Evolutionary conservation across 2,113 vertebrate genomes (phyloP).

Genomic region (Rallus limicola): DNA sequence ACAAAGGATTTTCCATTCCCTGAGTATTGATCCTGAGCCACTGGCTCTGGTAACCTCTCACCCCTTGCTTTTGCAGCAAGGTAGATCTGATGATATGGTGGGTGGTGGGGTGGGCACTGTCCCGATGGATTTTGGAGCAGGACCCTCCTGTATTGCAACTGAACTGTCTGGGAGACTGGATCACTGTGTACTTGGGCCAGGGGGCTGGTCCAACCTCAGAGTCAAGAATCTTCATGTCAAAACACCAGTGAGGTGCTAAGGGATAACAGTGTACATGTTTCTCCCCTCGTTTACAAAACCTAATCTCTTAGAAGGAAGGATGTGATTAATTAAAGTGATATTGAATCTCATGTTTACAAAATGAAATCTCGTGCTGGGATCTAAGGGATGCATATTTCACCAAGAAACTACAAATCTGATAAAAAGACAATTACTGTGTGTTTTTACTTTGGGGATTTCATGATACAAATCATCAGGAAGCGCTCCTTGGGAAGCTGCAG

Average conservation of each 20-base stretch:
- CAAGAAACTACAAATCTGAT: not conserved
- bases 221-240: not conserved
- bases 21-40: not conserved
- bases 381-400: not conserved
- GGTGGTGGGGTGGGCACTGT: not conserved
- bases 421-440: not conserved
- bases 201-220: rapidly evolving
- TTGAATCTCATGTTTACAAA: not conserved
- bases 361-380: not conserved
- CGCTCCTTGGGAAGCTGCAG: not conserved
- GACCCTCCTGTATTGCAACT: not conserved
- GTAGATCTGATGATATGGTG: not conserved
- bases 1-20: not conserved
- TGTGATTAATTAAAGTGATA: not conserved
- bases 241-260: not conserved
- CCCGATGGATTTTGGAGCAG: not conserved
- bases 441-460: not conserved
- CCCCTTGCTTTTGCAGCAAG: not conserved
- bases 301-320: not conserved
- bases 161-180: not conserved
- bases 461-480: not conserved
- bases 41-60: rapidly evolving
- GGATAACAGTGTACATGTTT: not conserved
- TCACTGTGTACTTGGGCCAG: not conserved
- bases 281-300: not conserved